Percentiles rank a stretch among this genome's conserved stretches.
phyloP scores from a whole-genome alignment of 2,797 vertebrate species.

The Argentina silus region DNA sequence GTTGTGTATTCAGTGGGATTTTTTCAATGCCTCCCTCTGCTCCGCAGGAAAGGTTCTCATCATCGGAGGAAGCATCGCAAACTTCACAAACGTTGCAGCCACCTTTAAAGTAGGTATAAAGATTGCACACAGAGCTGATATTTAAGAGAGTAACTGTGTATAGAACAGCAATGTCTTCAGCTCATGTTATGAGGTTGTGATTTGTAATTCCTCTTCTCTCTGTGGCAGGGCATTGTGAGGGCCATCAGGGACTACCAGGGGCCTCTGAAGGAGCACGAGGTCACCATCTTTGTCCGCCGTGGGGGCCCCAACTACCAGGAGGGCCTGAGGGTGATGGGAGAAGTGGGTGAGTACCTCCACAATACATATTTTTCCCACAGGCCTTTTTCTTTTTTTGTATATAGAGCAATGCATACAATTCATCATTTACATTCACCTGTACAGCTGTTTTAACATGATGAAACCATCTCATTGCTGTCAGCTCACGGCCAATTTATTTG shows the following conservation, averaged over 20 bases:
- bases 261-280: conserved; percentile 94
- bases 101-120: conserved; percentile 89
- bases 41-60: conserved; percentile 93
- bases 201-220: background rate
- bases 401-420: no score
- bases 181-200: background rate
- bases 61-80: conserved; percentile 97
- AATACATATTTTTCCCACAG: background rate
- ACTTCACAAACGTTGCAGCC: conserved; percentile 97
- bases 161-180: background rate
- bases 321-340: conserved; percentile 95
- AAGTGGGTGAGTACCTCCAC: conserved; percentile 86
- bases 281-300: conserved; percentile 93
- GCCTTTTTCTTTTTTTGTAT: background rate
- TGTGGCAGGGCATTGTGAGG: conserved; percentile 89
- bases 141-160: no score
- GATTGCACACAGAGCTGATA: background rate
- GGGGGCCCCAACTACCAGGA: conserved; percentile 98
- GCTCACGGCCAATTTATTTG: background rate
- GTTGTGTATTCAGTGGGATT: no score
- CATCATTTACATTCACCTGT: no score
- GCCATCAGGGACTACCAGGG: conserved; percentile 93
- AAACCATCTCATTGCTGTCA: background rate
- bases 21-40: background rate
- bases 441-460: no score